Conservation (phyloP, 2,113 vertebrate species). For the Rhabdomys dilectus region DNA sequence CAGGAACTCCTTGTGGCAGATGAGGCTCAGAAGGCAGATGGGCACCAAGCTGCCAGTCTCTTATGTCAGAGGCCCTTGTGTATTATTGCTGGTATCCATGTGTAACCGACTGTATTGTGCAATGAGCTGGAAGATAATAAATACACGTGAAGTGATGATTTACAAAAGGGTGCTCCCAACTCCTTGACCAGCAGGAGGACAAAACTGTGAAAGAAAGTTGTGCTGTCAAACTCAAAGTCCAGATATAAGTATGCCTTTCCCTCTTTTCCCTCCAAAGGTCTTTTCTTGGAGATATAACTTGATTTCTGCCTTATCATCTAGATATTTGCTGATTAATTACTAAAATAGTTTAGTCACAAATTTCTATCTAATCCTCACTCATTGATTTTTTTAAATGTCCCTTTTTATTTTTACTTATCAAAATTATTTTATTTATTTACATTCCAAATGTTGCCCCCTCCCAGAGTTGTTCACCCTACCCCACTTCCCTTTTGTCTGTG, state of each 20-base stretch:
- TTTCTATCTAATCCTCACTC: slow-evolving; percentile 75
- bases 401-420: neutral
- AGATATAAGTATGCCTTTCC: slow-evolving; percentile 66
- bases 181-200: slow-evolving; percentile 85
- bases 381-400: slow-evolving; percentile 68
- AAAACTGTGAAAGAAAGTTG: slow-evolving; percentile 80
- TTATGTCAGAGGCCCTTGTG: slow-evolving; percentile 84
- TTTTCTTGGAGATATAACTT: slow-evolving; percentile 84
- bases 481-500: too few species aligned
- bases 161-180: slow-evolving; percentile 88
- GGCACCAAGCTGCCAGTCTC: slow-evolving; percentile 81
- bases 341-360: slow-evolving; percentile 82
- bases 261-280: slow-evolving; percentile 82
- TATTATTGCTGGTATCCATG: slow-evolving; percentile 88
- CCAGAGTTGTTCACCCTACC: too few species aligned
- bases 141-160: slow-evolving; percentile 89
- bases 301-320: slow-evolving; percentile 84
- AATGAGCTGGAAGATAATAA: slow-evolving; percentile 89
- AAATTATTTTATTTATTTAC: too few species aligned
- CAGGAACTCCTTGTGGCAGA: slow-evolving; percentile 75
- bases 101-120: slow-evolving; percentile 90
- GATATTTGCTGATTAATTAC: slow-evolving; percentile 87
- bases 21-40: slow-evolving; percentile 81
- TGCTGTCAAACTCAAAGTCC: slow-evolving; percentile 84
- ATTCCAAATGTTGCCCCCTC: too few species aligned